phyloP scores from a whole-genome alignment of 2,797 vertebrate genomes.

The Hippocampus kuda region DNA sequence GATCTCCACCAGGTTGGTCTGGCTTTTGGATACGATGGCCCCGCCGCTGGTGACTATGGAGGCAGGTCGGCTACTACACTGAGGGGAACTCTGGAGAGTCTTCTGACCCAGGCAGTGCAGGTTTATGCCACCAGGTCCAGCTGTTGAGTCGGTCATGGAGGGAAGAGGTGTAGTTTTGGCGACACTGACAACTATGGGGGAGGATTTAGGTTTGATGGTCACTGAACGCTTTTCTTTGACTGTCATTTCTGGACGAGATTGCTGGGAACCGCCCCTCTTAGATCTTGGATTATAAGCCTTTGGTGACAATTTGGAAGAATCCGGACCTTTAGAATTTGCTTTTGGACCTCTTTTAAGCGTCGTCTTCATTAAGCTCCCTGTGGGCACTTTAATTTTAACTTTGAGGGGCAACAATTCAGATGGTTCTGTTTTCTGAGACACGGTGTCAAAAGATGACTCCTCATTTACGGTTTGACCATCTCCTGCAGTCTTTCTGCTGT shows the following conservation, averaged over 20 bases:
- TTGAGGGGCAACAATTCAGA: slow-evolving; percentile 74
- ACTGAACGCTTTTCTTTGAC: slow-evolving; percentile 68
- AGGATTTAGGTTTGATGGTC: slow-evolving; percentile 55
- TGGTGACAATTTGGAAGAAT: slow-evolving; percentile 43
- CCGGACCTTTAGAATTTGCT: slow-evolving; percentile 33
- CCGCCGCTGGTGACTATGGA: slow-evolving; percentile 71
- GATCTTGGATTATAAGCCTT: slow-evolving; percentile 44
- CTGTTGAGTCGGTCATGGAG: slow-evolving; percentile 54
- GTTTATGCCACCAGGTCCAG: slow-evolving; percentile 27
- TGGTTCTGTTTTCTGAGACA: slow-evolving; percentile 40
- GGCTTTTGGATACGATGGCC: slow-evolving; percentile 84
- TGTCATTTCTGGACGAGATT: slow-evolving; percentile 26
- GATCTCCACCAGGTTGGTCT: slow-evolving; percentile 89
- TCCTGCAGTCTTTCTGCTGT: slow-evolving; percentile 24
- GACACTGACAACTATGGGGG: slow-evolving; percentile 75
- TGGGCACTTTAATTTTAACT: slow-evolving; percentile 83
- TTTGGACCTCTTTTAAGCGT: slow-evolving; percentile 46
- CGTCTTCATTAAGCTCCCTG: slow-evolving; percentile 72
- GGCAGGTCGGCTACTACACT: slow-evolving; percentile 57
- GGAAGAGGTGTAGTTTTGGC: slow-evolving; percentile 72
- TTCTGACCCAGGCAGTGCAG: slow-evolving; percentile 66
- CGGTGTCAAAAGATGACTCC: neutral
- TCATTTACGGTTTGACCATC: slow-evolving; percentile 22
- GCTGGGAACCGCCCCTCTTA: slow-evolving; percentile 42
- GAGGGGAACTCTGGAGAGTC: slow-evolving; percentile 35